Percentiles rank a stretch among this genome's conserved stretches.
These are phyloP conservation scores for Nymphalis urticae DNA, from an alignment of 2,888 invertebrate genomes.

Conservation along the genomic window DNA sequence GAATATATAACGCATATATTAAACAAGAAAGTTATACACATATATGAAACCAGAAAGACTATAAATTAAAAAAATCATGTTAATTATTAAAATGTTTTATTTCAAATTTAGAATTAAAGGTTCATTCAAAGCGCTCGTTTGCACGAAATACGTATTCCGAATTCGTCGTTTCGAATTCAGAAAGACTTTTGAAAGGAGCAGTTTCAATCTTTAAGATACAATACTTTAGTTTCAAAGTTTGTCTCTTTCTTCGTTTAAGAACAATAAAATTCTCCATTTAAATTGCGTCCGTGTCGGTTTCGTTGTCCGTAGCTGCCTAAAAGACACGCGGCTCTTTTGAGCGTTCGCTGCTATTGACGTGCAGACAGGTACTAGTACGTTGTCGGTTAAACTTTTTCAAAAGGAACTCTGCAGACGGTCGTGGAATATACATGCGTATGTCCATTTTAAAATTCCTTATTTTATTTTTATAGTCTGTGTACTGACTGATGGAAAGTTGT, in stretches of 20 bases:
- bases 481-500: neutral
- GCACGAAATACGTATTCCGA: constrained; percentile 9
- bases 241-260: constrained; percentile 36
- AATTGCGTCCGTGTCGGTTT: constrained; percentile 41
- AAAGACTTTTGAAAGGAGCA: constrained; percentile 33
- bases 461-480: neutral
- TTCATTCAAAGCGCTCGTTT: neutral
- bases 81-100: neutral
- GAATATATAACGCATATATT: no score
- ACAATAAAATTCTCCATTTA: constrained; percentile 44
- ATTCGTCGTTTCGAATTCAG: constrained; percentile 23
- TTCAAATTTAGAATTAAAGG: neutral
- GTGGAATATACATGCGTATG: constrained; percentile 18
- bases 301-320: constrained; percentile 38
- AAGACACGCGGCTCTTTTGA: constrained; percentile 54
- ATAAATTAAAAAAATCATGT: no score
- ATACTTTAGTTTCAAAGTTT: constrained; percentile 41
- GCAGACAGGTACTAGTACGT: constrained; percentile 55
- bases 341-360: constrained; percentile 53
- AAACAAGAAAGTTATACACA: no score
- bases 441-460: constrained; percentile 10
- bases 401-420: constrained; percentile 69
- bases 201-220: constrained; percentile 32
- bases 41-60: no score
- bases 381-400: constrained; percentile 66